Conservation (phyloP, 1,140 invertebrate species). For the Drosophila kurseongensis region DNA sequence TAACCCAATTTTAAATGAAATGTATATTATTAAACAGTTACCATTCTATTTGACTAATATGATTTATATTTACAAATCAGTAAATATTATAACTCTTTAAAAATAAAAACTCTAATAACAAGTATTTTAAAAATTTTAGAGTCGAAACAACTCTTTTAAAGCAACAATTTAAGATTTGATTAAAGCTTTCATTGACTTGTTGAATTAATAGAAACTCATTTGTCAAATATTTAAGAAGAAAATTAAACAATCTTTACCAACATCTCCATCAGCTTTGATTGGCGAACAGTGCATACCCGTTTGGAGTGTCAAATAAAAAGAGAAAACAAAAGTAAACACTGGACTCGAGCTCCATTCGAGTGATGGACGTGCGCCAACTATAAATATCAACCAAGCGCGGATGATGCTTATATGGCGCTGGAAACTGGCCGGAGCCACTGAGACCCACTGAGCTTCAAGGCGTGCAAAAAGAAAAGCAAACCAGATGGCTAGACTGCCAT, state of each 20-base stretch:
- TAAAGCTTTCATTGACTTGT: background rate
- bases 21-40: no score
- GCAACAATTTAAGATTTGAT: background rate
- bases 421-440: constrained; percentile 24
- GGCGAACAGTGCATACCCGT: background rate
- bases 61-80: no score
- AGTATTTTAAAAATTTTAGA: no score
- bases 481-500: background rate
- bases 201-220: background rate
- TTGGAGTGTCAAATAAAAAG: constrained; percentile 1
- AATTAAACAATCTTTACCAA: background rate
- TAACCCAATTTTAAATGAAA: no score
- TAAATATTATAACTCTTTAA: no score
- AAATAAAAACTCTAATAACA: no score
- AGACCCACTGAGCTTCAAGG: constrained; percentile 58
- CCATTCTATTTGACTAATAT: no score
- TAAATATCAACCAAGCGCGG: constrained; percentile 39
- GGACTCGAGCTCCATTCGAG: constrained; percentile 10
- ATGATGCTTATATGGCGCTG: constrained; percentile 26
- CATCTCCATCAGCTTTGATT: background rate
- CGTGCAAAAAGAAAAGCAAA: constrained; percentile 36
- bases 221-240: constrained; percentile 3
- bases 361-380: constrained; percentile 48
- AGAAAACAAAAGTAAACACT: constrained; percentile 33
- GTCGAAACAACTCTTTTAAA: background rate